Percentiles rank a stretch among this genome's conserved stretches.
These are phyloP conservation scores for Autographa pulchrina DNA, from an alignment of 2,888 invertebrate species.

Conservation along the genomic window DNA sequence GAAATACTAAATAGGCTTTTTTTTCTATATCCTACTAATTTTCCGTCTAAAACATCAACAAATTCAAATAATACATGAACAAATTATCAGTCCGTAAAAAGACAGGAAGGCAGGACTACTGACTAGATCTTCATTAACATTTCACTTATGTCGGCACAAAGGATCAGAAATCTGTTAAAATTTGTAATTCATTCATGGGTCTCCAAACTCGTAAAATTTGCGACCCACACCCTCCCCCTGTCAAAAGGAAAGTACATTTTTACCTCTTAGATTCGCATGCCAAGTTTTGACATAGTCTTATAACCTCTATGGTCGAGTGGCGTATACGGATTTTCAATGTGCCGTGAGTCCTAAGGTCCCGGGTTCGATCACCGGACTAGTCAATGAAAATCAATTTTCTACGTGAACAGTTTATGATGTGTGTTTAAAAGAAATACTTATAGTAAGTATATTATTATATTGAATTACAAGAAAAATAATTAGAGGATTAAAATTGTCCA, in stretches of 20 bases:
- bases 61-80: neutral
- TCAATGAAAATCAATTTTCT: no score
- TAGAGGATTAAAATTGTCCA: neutral
- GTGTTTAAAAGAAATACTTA: no score
- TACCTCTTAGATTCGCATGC: slow-evolving; percentile 25
- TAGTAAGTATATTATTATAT: no score
- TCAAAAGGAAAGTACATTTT: slow-evolving; percentile 28
- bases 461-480: neutral
- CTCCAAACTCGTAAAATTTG: slow-evolving; percentile 44
- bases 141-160: slow-evolving; percentile 18
- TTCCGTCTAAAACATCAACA: neutral
- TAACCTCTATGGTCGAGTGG: neutral
- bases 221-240: slow-evolving; percentile 29
- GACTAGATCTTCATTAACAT: slow-evolving; percentile 18
- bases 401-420: no score
- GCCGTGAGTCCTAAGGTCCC: no score
- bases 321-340: no score
- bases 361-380: no score
- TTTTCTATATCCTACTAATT: no score
- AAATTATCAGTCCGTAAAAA: neutral
- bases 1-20: no score
- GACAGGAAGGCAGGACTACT: neutral
- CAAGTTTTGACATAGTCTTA: slow-evolving; percentile 24
- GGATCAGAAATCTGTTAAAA: slow-evolving; percentile 37
- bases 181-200: slow-evolving; percentile 47